These are phyloP conservation scores for Ephestia elutella DNA, from an alignment of 1,140 invertebrate species.

Conservation along the genomic window DNA sequence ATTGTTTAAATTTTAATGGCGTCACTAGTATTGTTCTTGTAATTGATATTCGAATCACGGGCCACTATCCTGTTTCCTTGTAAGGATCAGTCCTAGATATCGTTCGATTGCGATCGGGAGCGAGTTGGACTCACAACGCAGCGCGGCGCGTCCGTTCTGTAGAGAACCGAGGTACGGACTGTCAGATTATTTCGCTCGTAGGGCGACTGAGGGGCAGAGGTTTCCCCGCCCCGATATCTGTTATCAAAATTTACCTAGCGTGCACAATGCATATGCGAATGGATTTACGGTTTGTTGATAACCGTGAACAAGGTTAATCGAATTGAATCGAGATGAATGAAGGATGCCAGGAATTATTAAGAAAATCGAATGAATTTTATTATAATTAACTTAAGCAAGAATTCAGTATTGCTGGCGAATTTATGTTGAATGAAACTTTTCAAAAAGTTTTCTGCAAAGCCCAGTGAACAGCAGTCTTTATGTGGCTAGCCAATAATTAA, in stretches of 20 bases:
- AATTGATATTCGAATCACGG: slow-evolving; percentile 42
- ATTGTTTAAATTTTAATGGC: slow-evolving; percentile 16
- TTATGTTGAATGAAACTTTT: background rate
- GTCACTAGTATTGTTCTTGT: slow-evolving; percentile 35
- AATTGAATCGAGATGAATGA: slow-evolving; percentile 10
- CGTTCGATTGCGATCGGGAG: background rate
- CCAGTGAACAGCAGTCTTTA: too few relatives aligned
- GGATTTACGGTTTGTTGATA: slow-evolving; percentile 25
- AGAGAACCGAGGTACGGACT: slow-evolving; percentile 30
- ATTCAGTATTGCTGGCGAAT: too few relatives aligned
- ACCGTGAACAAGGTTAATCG: slow-evolving; percentile 20
- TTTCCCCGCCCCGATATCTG: slow-evolving; percentile 22
- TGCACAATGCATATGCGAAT: slow-evolving; percentile 23
- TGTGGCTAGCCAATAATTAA: too few relatives aligned
- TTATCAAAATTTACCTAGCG: slow-evolving; percentile 44
- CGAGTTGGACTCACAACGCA: background rate
- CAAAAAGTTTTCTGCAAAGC: background rate
- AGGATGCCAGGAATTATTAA: background rate
- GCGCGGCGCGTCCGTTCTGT: slow-evolving; percentile 26
- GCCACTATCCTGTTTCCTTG: slow-evolving; percentile 35
- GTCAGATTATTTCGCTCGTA: slow-evolving; percentile 7
- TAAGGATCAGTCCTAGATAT: slow-evolving; percentile 13
- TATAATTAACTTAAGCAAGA: too few relatives aligned
- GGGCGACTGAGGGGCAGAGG: slow-evolving; percentile 10
- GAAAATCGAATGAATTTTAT: background rate